Base-by-base conservation (phyloP, 2,888 invertebrate genomes). In the Hirtodrosophila confusa region DNA sequence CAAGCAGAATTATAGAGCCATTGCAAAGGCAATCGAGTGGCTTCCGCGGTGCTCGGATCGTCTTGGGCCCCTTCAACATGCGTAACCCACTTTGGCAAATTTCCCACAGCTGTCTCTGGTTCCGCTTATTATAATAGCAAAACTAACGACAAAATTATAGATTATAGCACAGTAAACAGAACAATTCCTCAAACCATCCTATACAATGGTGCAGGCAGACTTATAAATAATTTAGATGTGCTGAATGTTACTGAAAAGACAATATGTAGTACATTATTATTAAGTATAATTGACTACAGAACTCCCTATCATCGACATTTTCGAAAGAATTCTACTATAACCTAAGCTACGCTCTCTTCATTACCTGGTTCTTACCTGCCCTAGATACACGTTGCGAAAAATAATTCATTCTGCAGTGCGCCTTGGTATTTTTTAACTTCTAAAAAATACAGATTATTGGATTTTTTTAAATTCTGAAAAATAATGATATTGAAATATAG, bases 81-180 rank as follows among this genome's bases (percentile, higher is more conserved):
- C 7, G 12, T 17, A 51, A 44, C 9, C 44, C 65, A 51, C 50
- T 36, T 62, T 55, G 54, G 7, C 39, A 5, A 10, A 35, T 63
- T 68, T 72, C 51, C 72, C 72, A 72, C 72, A 58, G 68, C 50
- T 68, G 72, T 72, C 72, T 57, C 31, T 37, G 48, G 12, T 23
- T 29, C 12, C 33, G 50, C 43, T 37, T 55, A 64, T 50, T 47
- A 58, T 35, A 44, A 41, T 45, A 37, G 27, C 35, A 56, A 47
- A 67, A 17, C 17, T 62, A 57, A 58, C 68, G 57, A 63, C 48
- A 51, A 51, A 69, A 72, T 69, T 63, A 73, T 58, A 40, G 40
- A 56, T 65, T 39, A 33, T 17, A 11, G 48, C 31, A 36, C 24
- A 39, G 23, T 23, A 43, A 64, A 63, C 37, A 49, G n/a, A 9